A percentile compares a stretch with the other conserved stretches of the same genome.
Evolutionary conservation across 2,888 invertebrate species (phyloP).

Genomic region (Bhutanitis thaidina): DNA sequence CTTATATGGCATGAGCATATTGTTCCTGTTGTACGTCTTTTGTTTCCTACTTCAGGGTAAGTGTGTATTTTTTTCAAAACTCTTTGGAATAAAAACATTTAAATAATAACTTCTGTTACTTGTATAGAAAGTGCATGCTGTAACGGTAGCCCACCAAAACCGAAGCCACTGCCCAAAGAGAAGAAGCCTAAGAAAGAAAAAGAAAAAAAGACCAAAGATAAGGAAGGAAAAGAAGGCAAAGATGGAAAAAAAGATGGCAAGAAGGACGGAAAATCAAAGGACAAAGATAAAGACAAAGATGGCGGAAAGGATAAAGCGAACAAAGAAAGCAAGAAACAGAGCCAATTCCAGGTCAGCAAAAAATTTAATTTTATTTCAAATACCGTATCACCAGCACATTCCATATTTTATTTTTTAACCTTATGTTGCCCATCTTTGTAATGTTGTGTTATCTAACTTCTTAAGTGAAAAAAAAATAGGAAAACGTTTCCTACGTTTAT

Average conservation of each 20-base stretch:
- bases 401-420: conserved; percentile 58
- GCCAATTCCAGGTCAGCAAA: conserved; percentile 82
- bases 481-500: conserved; percentile 40
- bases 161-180: conserved; percentile 83
- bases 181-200: conserved; percentile 85
- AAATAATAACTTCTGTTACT: neutral
- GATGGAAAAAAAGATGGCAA: conserved; percentile 80
- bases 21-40: conserved; percentile 96
- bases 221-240: conserved; percentile 75
- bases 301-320: conserved; percentile 79
- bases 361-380: conserved; percentile 19
- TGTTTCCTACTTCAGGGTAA: conserved; percentile 93
- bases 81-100: neutral
- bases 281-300: conserved; percentile 81
- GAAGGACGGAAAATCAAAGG: conserved; percentile 80
- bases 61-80: neutral
- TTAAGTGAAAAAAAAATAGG: conserved; percentile 25
- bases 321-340: conserved; percentile 82
- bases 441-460: conserved; percentile 57
- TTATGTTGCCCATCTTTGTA: conserved; percentile 54
- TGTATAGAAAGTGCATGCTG: conserved; percentile 89
- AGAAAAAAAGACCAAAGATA: conserved; percentile 82
- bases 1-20: conserved; percentile 94
- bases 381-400: conserved; percentile 59
- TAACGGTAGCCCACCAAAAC: conserved; percentile 84